Evolutionary conservation across 2,113 vertebrate genomes (phyloP).

Genomic region (Poeciliopsis retropinna): DNA sequence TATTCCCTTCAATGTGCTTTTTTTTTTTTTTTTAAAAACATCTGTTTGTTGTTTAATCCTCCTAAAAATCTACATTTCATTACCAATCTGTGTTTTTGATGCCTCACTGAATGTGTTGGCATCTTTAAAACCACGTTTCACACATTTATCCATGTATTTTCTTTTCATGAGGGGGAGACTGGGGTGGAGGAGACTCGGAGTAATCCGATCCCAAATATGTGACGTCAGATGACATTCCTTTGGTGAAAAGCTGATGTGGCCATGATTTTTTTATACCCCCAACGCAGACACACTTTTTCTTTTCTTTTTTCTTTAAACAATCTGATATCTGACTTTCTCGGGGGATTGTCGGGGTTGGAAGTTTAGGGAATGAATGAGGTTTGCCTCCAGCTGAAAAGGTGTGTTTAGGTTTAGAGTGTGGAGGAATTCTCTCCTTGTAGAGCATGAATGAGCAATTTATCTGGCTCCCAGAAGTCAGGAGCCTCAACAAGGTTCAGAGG

Average conservation of each 20-base stretch:
- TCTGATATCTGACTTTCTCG: conserved; percentile 27
- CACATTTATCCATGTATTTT: conserved; percentile 17
- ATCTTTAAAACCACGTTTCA: conserved; percentile 18
- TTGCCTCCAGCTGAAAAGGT: conserved; percentile 52
- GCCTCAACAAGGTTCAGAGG: conserved; percentile 9
- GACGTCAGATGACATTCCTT: conserved; percentile 78
- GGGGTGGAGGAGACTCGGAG: conserved; percentile 23
- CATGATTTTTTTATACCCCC: background rate
- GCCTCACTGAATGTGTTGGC: background rate
- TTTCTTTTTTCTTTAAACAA: conserved; percentile 32
- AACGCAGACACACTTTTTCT: background rate
- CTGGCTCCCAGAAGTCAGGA: conserved; percentile 47
- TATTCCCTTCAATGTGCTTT: background rate
- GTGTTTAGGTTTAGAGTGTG: conserved; percentile 50
- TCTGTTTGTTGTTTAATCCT: background rate
- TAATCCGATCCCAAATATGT: conserved; percentile 77
- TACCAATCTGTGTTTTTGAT: background rate
- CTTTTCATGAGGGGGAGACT: background rate
- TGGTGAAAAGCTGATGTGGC: conserved; percentile 74
- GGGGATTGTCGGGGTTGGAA: background rate
- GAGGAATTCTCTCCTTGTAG: conserved; percentile 42
- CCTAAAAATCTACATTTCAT: background rate
- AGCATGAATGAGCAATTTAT: conserved; percentile 62
- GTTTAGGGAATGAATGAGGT: conserved; percentile 1
- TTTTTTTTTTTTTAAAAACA: no score